Evolutionary conservation across 2,797 vertebrate species (phyloP), one percentile per base, ranked within the genome.

Genomic region (Poeciliopsis presidionis): DNA sequence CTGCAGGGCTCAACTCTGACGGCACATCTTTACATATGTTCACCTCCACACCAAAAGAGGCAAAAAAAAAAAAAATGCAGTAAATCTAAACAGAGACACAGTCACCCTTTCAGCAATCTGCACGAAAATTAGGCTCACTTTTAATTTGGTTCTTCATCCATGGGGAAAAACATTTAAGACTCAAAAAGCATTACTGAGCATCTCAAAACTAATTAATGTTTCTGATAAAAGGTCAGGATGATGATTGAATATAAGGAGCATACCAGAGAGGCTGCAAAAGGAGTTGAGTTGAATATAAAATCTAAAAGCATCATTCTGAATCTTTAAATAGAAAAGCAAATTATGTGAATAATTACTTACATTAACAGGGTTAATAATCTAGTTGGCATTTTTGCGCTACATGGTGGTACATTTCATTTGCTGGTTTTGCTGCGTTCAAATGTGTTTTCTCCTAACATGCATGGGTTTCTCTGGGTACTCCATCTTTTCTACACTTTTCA

Each of bases 41-140:
- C 75, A 71, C 76, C 83, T 83, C 53, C 72, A 63, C 41, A 80
- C 41, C 69, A 57, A 70, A 77, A 36, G 20, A 80, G 71, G 20
- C 59, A 22, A 22, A 41, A 41, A 41, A 41, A 39, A 0, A 39
- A 41, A 41, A 41, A 41, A 78, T 83, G 80, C 39, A 2, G 76
- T 85, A 81, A 89, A 87, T 82, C 84, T 89, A 86, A 41, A 61
- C 72, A 70, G 18, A 81, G 67, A 18, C 7, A 77, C 39, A 73
- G 85, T 77, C 72, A 76, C 78, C 71, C 70, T 81, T 81, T 87
- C 49, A 45, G 12, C 4, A 45, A 69, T 13, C 39, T 43, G 20
- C 16, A 16, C 5, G 2, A 39, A 47, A 3, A 7, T 73, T 7
- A 13, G 12, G 12, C 72, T 73, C 33, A 41, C 72, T 57, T 55